These are phyloP conservation scores for Grapholita molesta DNA, from an alignment of 1,140 invertebrate genomes.

Conservation along the genomic window DNA sequence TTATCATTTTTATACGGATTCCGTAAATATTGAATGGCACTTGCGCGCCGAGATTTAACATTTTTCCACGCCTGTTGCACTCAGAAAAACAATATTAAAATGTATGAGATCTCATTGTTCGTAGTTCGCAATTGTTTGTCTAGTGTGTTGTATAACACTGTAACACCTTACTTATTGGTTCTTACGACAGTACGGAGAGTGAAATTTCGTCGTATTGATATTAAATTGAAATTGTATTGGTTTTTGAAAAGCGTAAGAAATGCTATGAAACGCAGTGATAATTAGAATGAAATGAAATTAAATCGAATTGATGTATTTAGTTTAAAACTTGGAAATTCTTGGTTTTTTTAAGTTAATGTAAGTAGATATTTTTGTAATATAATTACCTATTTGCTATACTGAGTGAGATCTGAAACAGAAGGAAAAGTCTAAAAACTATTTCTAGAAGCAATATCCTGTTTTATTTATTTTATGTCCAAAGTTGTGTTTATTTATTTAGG, in stretches of 20 bases:
- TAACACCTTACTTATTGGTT: conserved; percentile 22
- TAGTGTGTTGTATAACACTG: conserved; percentile 31
- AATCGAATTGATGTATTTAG: too few relatives aligned
- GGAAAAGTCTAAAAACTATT: too few relatives aligned
- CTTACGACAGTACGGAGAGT: neutral
- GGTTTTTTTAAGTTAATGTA: neutral
- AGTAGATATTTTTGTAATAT: too few relatives aligned
- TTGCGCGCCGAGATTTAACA: conserved; percentile 9
- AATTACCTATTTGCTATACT: too few relatives aligned
- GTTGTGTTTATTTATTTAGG: neutral
- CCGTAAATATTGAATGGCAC: conserved; percentile 11
- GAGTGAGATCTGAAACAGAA: too few relatives aligned
- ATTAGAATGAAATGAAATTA: too few relatives aligned
- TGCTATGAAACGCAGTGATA: too few relatives aligned
- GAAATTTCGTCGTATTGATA: neutral
- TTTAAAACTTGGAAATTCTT: too few relatives aligned
- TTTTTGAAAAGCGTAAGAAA: neutral
- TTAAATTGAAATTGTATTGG: neutral
- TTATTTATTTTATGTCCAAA: neutral
- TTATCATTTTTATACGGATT: neutral
- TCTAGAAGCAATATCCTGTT: too few relatives aligned
- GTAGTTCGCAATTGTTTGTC: conserved; percentile 30
- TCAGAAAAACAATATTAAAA: conserved; percentile 36
- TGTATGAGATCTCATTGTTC: conserved; percentile 44
- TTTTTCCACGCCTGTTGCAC: conserved; percentile 25